Percentiles rank a stretch among this genome's conserved stretches.
phyloP scores from a whole-genome alignment of 92 coral and sea anemone genomes.

The Pocillopora grandis region DNA sequence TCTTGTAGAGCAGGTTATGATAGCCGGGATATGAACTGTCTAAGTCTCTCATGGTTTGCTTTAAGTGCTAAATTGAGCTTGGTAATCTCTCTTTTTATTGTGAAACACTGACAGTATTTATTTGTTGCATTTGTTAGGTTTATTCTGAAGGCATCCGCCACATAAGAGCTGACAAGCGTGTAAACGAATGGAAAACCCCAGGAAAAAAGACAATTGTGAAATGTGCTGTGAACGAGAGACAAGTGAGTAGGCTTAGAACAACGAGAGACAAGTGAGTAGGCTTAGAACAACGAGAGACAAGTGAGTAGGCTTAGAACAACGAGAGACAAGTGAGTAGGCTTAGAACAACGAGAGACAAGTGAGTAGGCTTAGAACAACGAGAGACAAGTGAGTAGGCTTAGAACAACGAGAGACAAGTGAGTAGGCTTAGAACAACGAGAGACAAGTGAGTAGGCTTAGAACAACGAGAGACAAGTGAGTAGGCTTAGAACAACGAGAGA shows the following conservation, averaged over 20 bases:
- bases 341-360: no score
- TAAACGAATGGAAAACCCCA: slow-evolving; percentile 98
- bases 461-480: slow-evolving; percentile 87
- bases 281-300: slow-evolving; percentile 74
- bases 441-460: slow-evolving; percentile 66
- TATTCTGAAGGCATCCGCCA: slow-evolving; percentile 99
- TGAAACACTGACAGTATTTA: no score
- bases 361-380: slow-evolving; percentile 41
- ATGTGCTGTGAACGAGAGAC: slow-evolving; percentile 96
- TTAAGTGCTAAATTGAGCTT: no score
- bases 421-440: no score
- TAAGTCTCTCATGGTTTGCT: no score
- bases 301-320: slow-evolving; percentile 54
- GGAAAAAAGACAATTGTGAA: slow-evolving; percentile 96
- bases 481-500: slow-evolving; percentile 58
- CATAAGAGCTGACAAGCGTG: slow-evolving; percentile 98
- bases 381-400: no score
- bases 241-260: slow-evolving; percentile 53
- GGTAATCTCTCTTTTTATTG: no score
- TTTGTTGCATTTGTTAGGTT: slow-evolving; percentile 47
- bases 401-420: slow-evolving; percentile 85
- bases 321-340: no score
- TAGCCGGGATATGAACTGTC: no score
- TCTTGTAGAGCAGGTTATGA: no score
- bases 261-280: slow-evolving; percentile 80